Base-by-base conservation (phyloP, 1,140 invertebrate species). In the Goniozus legneri region DNA sequence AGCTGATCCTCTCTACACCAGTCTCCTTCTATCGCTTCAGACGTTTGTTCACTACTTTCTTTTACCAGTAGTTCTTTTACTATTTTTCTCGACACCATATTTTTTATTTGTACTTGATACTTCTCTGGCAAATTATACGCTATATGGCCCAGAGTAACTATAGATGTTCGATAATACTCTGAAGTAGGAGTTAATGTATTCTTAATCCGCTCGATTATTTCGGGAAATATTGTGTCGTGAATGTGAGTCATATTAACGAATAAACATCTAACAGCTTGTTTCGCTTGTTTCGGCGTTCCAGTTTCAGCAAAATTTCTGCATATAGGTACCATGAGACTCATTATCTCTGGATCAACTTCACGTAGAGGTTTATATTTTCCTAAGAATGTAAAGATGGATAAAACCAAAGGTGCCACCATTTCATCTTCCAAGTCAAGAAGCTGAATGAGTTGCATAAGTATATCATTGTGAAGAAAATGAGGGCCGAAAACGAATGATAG, bases 1-100 rank as follows among this genome's bases (percentile, higher is more conserved):
- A 97, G 76, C 47, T 91, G 82, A 22, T 94, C 88, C 67, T 96
- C 90, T 2, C 82, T 71, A 76, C 91, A 94, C 94, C 95, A 97
- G 18, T 86, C 82, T 7, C 81, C 82, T 14, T 83, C 84, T 2
- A 77, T 73, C 47, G 62, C 64, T 49, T 73, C 79, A 13, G 58
- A 56, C 36, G 62, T 64, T 41, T 70, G 68, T 60, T 76, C 81
- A 42, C 77, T 78, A 3, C 74, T 78, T 64, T 92, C 90, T 64
- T 94, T 91, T 52, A 97, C 93, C 15, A 98, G 76, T 1, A 97
- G 79, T 65, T 97, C 93, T 76, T 96, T 96, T 1, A 97, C 93
- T 67, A 98, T 91, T 77, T 92, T 90, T 75, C 94, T 86, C 3
- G 93, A 94, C 33, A 98, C 89, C 64, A 96, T 91, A 69, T 91